These are phyloP conservation scores for Sebastes minor DNA, from an alignment of 2,797 vertebrate genomes.

Conservation along the genomic window DNA sequence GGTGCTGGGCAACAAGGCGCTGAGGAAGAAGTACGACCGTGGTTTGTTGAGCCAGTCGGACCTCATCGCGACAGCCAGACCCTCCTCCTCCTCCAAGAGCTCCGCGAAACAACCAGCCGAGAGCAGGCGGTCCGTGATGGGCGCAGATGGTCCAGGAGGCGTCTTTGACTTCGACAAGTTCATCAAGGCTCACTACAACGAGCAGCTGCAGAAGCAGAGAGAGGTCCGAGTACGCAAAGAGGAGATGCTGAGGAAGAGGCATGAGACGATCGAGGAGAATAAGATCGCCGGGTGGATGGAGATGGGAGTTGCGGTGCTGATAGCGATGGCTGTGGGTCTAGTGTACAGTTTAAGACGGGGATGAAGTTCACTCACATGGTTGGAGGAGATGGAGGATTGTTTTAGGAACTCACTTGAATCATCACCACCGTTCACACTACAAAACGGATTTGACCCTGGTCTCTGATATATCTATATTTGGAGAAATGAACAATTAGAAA, in stretches of 20 bases:
- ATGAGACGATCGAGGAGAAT: neutral
- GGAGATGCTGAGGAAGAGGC: constrained; percentile 46
- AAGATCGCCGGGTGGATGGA: constrained; percentile 31
- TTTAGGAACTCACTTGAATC: neutral
- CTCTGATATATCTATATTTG: neutral
- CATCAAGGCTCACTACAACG: constrained; percentile 87
- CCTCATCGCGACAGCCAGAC: constrained; percentile 56
- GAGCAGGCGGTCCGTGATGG: neutral
- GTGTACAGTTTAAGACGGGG: constrained; percentile 13
- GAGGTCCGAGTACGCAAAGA: constrained; percentile 63
- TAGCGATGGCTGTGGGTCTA: constrained; percentile 27
- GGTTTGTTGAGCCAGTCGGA: constrained; percentile 84
- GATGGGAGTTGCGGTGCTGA: constrained; percentile 21
- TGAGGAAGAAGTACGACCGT: constrained; percentile 90
- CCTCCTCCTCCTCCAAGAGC: constrained; percentile 37
- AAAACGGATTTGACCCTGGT: neutral
- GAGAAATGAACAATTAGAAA: neutral
- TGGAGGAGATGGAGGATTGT: neutral
- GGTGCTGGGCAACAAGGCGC: constrained; percentile 85
- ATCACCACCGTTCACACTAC: neutral
- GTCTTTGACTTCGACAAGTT: constrained; percentile 90
- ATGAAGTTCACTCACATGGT: neutral
- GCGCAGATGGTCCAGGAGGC: neutral
- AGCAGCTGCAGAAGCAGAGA: constrained; percentile 86
- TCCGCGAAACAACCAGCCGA: neutral